These are phyloP conservation scores for Phengaris arion DNA, from an alignment of 2,888 invertebrate species.

Conservation along the genomic window DNA sequence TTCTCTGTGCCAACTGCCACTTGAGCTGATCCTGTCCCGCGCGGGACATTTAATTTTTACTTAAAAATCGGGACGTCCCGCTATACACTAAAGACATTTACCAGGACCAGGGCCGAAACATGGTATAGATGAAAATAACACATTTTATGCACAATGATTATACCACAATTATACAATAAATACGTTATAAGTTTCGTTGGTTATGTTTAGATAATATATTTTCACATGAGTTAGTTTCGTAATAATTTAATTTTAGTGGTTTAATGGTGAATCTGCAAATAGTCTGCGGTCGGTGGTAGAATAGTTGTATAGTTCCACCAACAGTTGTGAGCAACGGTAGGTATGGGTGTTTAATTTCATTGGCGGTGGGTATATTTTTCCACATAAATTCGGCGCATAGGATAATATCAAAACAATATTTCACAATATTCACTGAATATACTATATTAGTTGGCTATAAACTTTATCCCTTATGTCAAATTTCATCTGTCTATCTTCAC, in stretches of 20 bases:
- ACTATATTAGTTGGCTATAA: neutral
- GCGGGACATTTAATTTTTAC: too few species aligned
- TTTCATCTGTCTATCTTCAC: neutral
- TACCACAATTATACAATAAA: constrained; percentile 6
- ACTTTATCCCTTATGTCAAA: neutral
- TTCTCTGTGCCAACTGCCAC: too few species aligned
- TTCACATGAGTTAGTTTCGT: constrained; percentile 24
- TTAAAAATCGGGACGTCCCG: neutral
- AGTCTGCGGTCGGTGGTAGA: constrained; percentile 26
- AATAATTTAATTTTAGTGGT: constrained; percentile 30
- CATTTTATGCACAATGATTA: neutral
- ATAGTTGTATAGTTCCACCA: constrained; percentile 18
- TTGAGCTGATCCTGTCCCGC: too few species aligned
- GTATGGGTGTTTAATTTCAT: neutral
- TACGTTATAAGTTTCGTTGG: constrained; percentile 2
- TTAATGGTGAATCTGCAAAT: constrained; percentile 30
- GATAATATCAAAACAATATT: neutral
- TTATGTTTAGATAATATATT: constrained; percentile 16
- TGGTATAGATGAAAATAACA: neutral
- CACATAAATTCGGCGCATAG: neutral
- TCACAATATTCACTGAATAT: too few species aligned
- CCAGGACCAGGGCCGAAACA: too few species aligned
- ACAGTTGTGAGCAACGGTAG: neutral
- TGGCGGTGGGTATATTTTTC: neutral
- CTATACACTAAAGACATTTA: too few species aligned